Conservation (phyloP, 2,888 invertebrate genomes). For the Laothoe populi region DNA sequence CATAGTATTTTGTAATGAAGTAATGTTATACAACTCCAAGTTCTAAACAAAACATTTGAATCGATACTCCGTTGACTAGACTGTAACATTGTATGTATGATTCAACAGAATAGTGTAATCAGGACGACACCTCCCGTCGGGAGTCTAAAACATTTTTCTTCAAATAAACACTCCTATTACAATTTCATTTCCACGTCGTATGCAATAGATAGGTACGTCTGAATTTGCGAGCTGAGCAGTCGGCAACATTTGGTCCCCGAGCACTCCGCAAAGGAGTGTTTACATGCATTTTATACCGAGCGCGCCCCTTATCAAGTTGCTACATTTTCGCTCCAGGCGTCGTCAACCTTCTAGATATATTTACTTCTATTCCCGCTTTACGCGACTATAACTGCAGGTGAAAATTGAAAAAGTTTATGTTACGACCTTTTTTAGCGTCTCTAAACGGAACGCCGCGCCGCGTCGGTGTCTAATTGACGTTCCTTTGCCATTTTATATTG, state of each 20-base stretch:
- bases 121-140: background rate
- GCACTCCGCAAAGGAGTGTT: conserved; percentile 69
- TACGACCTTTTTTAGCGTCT: conserved; percentile 73
- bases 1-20: background rate
- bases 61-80: background rate
- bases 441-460: conserved; percentile 55
- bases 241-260: conserved; percentile 63
- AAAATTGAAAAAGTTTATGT: conserved; percentile 84
- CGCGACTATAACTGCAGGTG: conserved; percentile 76
- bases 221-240: conserved; percentile 61
- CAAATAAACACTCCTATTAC: conserved; percentile 24
- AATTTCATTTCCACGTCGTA: conserved; percentile 26
- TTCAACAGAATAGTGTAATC: conserved; percentile 5
- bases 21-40: background rate
- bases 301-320: conserved; percentile 58
- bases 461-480: conserved; percentile 60
- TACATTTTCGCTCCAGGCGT: conserved; percentile 56
- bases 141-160: conserved; percentile 5
- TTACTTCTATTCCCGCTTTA: conserved; percentile 72
- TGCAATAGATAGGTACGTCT: conserved; percentile 40
- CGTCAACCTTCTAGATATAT: conserved; percentile 76
- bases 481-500: conserved; percentile 12
- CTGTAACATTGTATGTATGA: background rate
- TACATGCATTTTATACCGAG: conserved; percentile 76
- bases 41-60: background rate